These are phyloP conservation scores for Spongilla lacustris DNA, from an alignment of 37 sponge, comb jelly and placozoan species.

Conservation along the genomic window DNA sequence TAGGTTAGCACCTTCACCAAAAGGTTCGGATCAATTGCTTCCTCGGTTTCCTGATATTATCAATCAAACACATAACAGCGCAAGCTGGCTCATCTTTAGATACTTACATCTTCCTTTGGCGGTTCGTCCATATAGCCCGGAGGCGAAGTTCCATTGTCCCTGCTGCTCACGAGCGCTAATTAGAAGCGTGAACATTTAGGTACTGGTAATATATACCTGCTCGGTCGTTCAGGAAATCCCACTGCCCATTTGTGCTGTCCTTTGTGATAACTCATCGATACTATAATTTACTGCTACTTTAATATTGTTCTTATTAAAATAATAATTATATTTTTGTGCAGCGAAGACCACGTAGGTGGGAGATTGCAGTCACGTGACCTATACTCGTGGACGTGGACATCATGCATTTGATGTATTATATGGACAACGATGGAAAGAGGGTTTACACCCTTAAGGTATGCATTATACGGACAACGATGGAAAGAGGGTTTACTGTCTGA, in stretches of 20 bases:
- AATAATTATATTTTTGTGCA: no score
- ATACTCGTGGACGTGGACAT: neutral
- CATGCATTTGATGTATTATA: conserved; percentile 96
- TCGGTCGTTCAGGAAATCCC: conserved; percentile 29
- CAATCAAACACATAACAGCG: neutral
- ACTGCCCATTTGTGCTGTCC: conserved; percentile 53
- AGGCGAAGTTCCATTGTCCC: conserved; percentile 21
- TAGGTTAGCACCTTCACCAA: conserved; percentile 59
- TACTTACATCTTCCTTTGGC: conserved; percentile 49
- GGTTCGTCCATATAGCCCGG: conserved; percentile 50
- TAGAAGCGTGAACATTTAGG: neutral
- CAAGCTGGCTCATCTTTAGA: neutral
- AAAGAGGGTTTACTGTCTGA: no score
- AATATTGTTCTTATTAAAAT: no score
- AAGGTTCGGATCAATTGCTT: conserved; percentile 32
- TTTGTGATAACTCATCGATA: conserved; percentile 26
- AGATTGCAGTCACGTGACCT: neutral
- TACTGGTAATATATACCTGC: neutral
- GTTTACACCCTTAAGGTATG: conserved; percentile 95
- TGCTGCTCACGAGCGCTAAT: neutral
- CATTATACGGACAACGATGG: conserved; percentile 80
- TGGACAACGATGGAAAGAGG: conserved; percentile 85
- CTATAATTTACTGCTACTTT: neutral
- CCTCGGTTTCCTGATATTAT: conserved; percentile 35
- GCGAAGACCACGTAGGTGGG: no score